phyloP scores from a whole-genome alignment of 2,888 invertebrate species.

The Shargacucullia verbasci region DNA sequence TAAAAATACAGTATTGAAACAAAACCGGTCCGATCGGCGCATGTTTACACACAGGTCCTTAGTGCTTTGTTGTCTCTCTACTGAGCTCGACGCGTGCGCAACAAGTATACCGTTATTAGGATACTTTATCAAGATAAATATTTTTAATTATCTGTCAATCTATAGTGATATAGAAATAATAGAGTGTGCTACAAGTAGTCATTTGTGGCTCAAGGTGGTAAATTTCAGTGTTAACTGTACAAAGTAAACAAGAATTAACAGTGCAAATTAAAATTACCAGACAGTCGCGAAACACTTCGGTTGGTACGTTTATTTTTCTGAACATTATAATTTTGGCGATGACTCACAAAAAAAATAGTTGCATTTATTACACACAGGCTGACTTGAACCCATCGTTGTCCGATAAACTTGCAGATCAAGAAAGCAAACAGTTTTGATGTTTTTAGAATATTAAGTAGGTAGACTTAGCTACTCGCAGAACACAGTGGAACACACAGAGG shows the following conservation, averaged over 20 bases:
- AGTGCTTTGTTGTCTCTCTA: constrained; percentile 39
- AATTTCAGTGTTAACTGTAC: constrained; percentile 12
- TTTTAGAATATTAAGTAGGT: background rate
- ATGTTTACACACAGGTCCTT: constrained; percentile 42
- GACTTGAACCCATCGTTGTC: background rate
- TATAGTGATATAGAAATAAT: background rate
- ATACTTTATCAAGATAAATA: constrained; percentile 1
- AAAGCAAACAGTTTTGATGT: background rate
- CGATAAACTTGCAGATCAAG: background rate
- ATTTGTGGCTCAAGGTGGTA: constrained; percentile 13
- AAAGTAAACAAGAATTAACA: background rate
- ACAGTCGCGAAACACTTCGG: constrained; percentile 7
- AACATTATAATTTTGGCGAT: constrained; percentile 14
- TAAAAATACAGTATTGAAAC: constrained; percentile 36
- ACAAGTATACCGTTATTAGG: background rate
- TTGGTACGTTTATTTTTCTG: constrained; percentile 25
- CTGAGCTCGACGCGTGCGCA: constrained; percentile 21
- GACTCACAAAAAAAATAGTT: constrained; percentile 14
- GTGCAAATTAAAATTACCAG: constrained; percentile 5
- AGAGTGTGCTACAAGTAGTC: background rate
- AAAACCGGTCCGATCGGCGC: constrained; percentile 45
- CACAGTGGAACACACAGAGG: background rate
- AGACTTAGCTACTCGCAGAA: background rate
- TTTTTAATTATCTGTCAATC: background rate
- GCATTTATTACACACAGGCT: background rate